These are phyloP conservation scores for Lanistes nyassanus DNA, from an alignment of 1,140 invertebrate genomes.

Conservation along the genomic window DNA sequence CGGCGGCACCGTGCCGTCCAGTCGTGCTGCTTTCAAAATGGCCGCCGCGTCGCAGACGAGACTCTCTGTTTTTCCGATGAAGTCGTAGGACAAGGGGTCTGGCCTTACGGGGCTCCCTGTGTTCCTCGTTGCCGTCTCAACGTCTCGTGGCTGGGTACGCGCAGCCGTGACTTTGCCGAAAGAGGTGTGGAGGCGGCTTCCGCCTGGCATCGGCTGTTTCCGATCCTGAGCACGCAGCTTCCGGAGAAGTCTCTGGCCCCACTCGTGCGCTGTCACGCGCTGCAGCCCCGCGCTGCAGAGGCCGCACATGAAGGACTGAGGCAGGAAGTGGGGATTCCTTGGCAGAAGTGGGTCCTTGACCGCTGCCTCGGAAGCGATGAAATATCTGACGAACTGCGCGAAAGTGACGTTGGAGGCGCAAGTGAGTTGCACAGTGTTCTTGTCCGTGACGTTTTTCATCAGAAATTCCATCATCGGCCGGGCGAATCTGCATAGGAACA, in stretches of 20 bases:
- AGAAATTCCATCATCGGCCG: too few relatives aligned
- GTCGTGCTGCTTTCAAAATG: not conserved
- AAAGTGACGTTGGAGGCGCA: not conserved
- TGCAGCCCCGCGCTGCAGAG: not conserved
- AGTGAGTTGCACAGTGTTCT: too few relatives aligned
- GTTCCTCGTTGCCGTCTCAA: not conserved
- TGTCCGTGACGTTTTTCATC: too few relatives aligned
- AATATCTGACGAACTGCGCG: not conserved
- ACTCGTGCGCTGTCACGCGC: too few relatives aligned
- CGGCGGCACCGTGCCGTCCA: not conserved
- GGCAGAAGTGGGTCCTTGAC: not conserved
- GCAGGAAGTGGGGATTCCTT: constrained; percentile 4
- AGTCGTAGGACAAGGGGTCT: not conserved
- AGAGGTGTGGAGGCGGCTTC: too few relatives aligned
- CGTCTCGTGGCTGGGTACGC: not conserved
- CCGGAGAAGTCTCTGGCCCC: too few relatives aligned
- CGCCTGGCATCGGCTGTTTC: too few relatives aligned
- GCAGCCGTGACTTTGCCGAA: not conserved
- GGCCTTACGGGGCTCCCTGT: not conserved
- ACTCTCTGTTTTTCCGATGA: not conserved
- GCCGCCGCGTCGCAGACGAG: not conserved
- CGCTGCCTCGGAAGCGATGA: not conserved
- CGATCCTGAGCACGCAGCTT: too few relatives aligned
- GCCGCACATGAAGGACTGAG: not conserved
- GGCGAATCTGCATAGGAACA: too few relatives aligned